A percentile compares a stretch with the other conserved stretches of the same genome.
phyloP scores from a whole-genome alignment of 1,140 invertebrate genomes.

The Eufriesea mexicana region DNA sequence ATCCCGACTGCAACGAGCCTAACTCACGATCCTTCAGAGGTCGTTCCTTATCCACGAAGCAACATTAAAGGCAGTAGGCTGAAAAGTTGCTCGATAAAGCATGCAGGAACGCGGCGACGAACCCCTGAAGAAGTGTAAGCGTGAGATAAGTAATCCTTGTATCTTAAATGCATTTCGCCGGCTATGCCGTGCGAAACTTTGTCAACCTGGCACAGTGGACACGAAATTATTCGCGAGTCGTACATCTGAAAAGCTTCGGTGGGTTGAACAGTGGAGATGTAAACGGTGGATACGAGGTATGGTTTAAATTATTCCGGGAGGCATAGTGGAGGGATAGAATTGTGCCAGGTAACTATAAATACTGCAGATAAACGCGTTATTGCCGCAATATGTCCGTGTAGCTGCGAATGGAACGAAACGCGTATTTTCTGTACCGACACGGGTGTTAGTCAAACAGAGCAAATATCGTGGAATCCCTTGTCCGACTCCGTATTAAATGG shows the following conservation, averaged over 20 bases:
- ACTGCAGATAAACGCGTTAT: constrained; percentile 17
- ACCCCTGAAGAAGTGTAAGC: constrained; percentile 52
- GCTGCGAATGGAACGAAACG: not conserved
- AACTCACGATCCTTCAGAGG: not conserved
- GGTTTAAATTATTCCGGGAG: not conserved
- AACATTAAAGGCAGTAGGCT: constrained; percentile 14
- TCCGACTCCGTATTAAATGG: not conserved
- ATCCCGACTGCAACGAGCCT: not conserved
- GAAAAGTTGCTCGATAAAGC: constrained; percentile 43
- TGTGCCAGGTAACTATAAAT: constrained; percentile 27
- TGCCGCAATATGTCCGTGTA: constrained; percentile 12
- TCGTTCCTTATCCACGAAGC: constrained; percentile 16
- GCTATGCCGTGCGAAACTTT: not conserved
- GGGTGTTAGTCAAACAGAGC: not conserved
- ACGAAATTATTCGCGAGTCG: not conserved
- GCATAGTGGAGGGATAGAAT: not conserved
- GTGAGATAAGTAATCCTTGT: constrained; percentile 60
- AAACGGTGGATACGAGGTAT: not conserved
- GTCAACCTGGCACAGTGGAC: constrained; percentile 14
- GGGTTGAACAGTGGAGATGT: not conserved
- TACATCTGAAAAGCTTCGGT: constrained; percentile 7
- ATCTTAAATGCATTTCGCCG: constrained; percentile 23
- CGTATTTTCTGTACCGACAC: not conserved
- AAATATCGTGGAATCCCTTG: constrained; percentile 1
- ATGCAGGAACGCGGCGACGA: constrained; percentile 27